Conservation (phyloP, 1,140 invertebrate genomes). For the Zophobas atratus region DNA sequence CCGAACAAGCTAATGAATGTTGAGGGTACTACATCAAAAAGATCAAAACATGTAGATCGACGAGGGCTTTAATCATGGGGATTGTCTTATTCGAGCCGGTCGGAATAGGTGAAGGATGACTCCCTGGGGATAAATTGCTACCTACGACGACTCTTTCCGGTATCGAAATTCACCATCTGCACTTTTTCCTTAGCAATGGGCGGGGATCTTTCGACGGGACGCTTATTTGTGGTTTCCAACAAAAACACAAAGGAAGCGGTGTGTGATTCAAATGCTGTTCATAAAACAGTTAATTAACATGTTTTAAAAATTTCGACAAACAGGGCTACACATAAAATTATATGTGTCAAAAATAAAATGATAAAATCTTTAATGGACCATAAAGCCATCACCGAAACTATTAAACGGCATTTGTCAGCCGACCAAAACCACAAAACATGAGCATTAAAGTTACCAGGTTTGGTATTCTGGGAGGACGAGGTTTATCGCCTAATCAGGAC, state of each 20-base stretch:
- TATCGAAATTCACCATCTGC: conserved; percentile 42
- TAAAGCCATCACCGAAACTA: conserved; percentile 23
- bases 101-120: conserved; percentile 45
- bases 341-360: conserved; percentile 27
- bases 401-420: conserved; percentile 24
- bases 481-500: neutral
- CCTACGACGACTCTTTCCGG: conserved; percentile 55
- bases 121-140: conserved; percentile 59
- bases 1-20: conserved; percentile 36
- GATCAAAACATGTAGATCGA: conserved; percentile 36
- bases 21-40: conserved; percentile 23
- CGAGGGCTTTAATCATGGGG: conserved; percentile 16
- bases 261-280: conserved; percentile 20
- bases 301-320: conserved; percentile 26
- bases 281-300: conserved; percentile 38
- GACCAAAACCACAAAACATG: conserved; percentile 27
- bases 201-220: conserved; percentile 7
- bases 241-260: conserved; percentile 31
- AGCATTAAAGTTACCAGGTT: conserved; percentile 1
- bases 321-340: conserved; percentile 16
- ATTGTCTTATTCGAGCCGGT: conserved; percentile 21
- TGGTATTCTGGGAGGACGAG: neutral
- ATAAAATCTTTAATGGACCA: conserved; percentile 36
- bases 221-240: conserved; percentile 32
- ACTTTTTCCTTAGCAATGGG: conserved; percentile 7